phyloP scores from a whole-genome alignment of 2,797 vertebrate species.

The Lutra lutra region DNA sequence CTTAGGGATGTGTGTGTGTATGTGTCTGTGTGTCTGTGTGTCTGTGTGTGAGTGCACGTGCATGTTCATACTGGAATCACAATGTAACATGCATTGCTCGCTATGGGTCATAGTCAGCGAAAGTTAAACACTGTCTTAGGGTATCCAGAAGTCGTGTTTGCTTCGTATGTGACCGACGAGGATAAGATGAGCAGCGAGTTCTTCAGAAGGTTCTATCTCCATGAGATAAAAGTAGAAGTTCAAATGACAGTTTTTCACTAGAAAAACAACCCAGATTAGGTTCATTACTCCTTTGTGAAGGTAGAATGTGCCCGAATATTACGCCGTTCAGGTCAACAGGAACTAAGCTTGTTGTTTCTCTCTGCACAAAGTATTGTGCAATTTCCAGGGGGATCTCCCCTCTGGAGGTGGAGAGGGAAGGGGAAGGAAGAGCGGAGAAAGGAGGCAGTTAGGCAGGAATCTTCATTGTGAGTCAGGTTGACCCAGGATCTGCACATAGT shows the following conservation, averaged over 20 bases:
- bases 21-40: background rate
- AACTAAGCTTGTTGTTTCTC: conserved; percentile 76
- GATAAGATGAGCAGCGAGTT: background rate
- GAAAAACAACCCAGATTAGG: background rate
- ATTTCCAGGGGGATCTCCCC: conserved; percentile 67
- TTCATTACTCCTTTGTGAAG: background rate
- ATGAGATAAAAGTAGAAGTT: conserved; percentile 21
- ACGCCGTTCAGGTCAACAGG: conserved; percentile 66
- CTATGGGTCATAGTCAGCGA: background rate
- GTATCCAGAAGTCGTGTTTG: background rate
- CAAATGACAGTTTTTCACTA: conserved; percentile 52
- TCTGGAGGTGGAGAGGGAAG: conserved; percentile 62
- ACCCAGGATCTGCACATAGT: conserved; percentile 9
- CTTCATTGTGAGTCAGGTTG: background rate
- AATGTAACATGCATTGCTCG: background rate
- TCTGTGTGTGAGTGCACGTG: background rate
- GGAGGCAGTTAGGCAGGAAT: conserved; percentile 55
- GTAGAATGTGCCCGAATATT: conserved; percentile 57
- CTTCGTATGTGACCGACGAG: background rate
- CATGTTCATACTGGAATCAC: background rate
- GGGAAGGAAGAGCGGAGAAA: conserved; percentile 64
- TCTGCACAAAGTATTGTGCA: conserved; percentile 72
- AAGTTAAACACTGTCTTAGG: background rate
- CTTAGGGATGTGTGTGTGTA: background rate
- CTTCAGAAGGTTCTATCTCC: background rate